Evolutionary conservation across 2,113 vertebrate species (phyloP).

Genomic region (Ptychochromis oligacanthus): DNA sequence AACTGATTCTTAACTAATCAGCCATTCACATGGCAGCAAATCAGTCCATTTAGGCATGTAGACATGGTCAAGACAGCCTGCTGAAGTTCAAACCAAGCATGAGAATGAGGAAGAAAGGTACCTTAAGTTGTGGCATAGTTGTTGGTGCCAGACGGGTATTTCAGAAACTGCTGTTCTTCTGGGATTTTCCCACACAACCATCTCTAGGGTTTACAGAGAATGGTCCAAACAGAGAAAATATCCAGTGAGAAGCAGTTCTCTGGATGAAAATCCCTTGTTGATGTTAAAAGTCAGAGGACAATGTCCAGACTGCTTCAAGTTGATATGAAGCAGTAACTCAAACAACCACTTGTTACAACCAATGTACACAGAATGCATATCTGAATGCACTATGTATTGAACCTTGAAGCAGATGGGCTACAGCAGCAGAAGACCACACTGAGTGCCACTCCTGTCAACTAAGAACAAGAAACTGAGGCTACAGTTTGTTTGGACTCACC

Average conservation of each 20-base stretch:
- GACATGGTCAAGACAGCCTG: background rate
- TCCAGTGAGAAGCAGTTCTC: background rate
- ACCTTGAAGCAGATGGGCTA: background rate
- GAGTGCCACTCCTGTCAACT: background rate
- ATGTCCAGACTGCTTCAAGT: too few relatives aligned
- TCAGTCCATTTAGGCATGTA: background rate
- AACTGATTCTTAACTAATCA: background rate
- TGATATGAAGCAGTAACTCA: background rate
- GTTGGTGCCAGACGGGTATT: too few relatives aligned
- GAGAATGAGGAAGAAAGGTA: too few relatives aligned
- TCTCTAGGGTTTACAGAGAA: too few relatives aligned
- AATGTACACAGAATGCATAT: accelerated
- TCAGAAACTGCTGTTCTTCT: too few relatives aligned
- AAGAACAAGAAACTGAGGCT: background rate
- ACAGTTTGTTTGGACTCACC: background rate
- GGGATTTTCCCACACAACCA: too few relatives aligned
- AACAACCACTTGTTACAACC: background rate
- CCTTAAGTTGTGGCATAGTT: too few relatives aligned
- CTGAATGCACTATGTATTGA: background rate
- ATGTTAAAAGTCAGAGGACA: too few relatives aligned
- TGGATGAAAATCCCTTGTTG: too few relatives aligned
- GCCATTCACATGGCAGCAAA: background rate
- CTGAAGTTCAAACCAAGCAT: too few relatives aligned
- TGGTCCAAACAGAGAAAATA: background rate
- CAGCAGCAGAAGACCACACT: background rate